Evolutionary conservation across 1,140 invertebrate genomes (phyloP).

Genomic region (Paralvinella palmiformis): DNA sequence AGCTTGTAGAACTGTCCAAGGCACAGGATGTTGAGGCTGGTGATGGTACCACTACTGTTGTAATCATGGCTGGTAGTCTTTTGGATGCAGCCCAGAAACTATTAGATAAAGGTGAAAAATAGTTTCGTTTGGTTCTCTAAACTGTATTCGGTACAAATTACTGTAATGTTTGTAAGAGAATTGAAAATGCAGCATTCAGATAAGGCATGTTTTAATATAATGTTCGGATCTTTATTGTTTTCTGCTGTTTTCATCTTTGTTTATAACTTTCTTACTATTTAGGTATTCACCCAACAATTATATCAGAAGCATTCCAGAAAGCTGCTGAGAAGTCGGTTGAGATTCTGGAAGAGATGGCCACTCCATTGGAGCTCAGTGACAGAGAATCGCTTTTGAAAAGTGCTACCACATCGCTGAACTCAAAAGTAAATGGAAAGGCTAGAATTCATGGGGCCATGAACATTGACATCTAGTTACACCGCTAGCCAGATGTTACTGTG

Average conservation of each 20-base stretch:
- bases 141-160: too few relatives aligned
- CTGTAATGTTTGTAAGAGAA: too few relatives aligned
- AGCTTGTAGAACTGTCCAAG: slow-evolving; percentile 95
- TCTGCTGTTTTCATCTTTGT: too few relatives aligned
- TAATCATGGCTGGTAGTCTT: slow-evolving; percentile 90
- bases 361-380: slow-evolving; percentile 79
- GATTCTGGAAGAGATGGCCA: slow-evolving; percentile 80
- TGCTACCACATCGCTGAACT: slow-evolving; percentile 95
- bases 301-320: slow-evolving; percentile 93
- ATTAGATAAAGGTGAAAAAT: slow-evolving; percentile 65
- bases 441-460: too few relatives aligned
- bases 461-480: too few relatives aligned
- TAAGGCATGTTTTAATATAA: too few relatives aligned
- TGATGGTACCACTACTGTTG: slow-evolving; percentile 97
- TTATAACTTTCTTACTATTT: too few relatives aligned
- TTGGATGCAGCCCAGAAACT: slow-evolving; percentile 91
- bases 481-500: too few relatives aligned
- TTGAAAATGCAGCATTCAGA: too few relatives aligned
- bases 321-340: slow-evolving; percentile 79
- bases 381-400: slow-evolving; percentile 83
- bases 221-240: too few relatives aligned
- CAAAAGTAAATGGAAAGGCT: slow-evolving; percentile 68
- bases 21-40: slow-evolving; percentile 99
- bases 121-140: background rate
- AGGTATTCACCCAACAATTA: slow-evolving; percentile 93